phyloP scores from a whole-genome alignment of 2,113 vertebrate genomes.

The Prunella fulvescens region DNA sequence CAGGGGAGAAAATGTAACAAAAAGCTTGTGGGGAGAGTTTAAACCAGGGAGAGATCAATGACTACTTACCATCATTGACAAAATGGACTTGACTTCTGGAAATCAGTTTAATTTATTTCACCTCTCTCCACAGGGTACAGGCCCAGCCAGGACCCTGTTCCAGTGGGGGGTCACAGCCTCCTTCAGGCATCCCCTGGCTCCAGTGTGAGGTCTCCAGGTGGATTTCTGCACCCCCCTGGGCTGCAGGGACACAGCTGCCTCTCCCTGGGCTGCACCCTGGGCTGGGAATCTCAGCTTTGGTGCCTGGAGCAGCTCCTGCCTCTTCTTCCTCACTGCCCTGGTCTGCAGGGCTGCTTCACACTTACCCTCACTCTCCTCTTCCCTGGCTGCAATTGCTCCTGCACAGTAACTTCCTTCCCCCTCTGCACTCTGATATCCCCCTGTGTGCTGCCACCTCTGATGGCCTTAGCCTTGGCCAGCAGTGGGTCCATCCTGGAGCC shows the following conservation, averaged over 20 bases:
- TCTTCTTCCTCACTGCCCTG: background rate
- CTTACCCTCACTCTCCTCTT: background rate
- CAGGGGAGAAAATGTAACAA: background rate
- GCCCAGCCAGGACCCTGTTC: background rate
- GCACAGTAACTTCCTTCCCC: background rate
- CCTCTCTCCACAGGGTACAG: background rate
- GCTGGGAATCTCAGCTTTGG: background rate
- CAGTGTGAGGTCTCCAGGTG: background rate
- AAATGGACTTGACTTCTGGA: background rate
- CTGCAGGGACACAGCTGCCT: background rate
- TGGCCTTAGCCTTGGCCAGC: background rate
- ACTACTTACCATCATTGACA: background rate
- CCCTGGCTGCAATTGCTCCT: background rate
- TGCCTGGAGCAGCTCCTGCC: background rate
- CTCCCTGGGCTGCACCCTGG: background rate
- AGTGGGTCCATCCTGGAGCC: background rate
- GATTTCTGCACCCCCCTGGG: background rate
- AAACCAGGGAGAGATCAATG: background rate
- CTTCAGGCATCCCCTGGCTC: background rate
- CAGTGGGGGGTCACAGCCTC: background rate
- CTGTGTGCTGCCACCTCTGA: background rate
- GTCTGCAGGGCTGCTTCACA: background rate
- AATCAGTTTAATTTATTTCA: background rate
- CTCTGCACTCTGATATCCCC: background rate
- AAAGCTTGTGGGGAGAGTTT: background rate